Evolutionary conservation across 2,797 vertebrate genomes (phyloP), one percentile per base, ranked within the genome.

Genomic region (Aphelocoma californica): DNA sequence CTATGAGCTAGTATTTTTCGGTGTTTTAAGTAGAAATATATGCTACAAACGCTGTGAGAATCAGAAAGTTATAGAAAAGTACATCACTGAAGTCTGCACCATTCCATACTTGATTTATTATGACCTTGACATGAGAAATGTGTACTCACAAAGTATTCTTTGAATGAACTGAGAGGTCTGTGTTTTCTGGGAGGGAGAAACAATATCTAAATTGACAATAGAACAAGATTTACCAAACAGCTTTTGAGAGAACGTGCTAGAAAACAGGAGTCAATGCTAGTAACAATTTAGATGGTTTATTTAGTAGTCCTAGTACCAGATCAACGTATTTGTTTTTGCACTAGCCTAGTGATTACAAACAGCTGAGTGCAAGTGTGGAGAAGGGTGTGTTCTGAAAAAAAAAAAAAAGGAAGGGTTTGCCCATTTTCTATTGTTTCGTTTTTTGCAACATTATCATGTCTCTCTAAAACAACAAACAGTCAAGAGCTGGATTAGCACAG

Each of bases 81-180:
- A 56, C 57, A 81, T 65, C 53, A 83, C 75, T 94, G 51, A 21
- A 87, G 51, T 50, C 78, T 79, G 57, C 42, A 67, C 53, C 34
- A 51, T 86, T 94, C 86, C 16, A 2, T 92, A 79, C 66, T 73
- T 96, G 85, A 96, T 95, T 96, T 97, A 94, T 89, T 95, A 83
- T 62, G 42, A 84, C 57, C 75, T 89, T 93, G 77, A 66, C 60
- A 81, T 66, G 78, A 95, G 79, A 96, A 96, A 92, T 62, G 53
- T 79, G 66, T 40, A 90, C 69, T 92, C 57, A 79, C 65, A 93
- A 95, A 81, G 50, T 85, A 92, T 79, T 67, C 51, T 92, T 77
- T 65, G 86, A 96, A 96, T 72, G 29, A 96, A 93, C 42, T 38
- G 48, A 84, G 66, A 90, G 26, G 25, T 83, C 75, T 83, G 9